Evolutionary conservation across 2,797 vertebrate genomes (phyloP).

Genomic region (Centropyge bicolor): DNA sequence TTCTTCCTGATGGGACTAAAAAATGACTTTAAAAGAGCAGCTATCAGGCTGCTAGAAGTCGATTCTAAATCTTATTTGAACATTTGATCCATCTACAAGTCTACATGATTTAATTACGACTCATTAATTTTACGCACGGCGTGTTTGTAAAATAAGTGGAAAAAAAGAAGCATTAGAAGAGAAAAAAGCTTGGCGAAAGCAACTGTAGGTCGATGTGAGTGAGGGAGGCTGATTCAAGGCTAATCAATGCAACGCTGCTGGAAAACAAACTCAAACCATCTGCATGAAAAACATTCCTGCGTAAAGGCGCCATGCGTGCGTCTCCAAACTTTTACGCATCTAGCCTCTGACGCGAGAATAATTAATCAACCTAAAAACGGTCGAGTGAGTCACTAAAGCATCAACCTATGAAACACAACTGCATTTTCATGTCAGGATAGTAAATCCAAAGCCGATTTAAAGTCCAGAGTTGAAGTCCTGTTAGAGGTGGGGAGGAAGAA

Average conservation of each 20-base stretch:
- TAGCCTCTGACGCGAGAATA: not conserved
- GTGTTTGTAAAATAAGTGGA: not conserved
- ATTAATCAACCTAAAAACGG: not conserved
- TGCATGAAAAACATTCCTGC: conserved; percentile 67
- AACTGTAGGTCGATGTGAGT: not conserved
- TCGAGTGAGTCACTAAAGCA: not conserved
- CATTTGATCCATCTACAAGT: conserved; percentile 19
- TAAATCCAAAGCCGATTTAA: conserved; percentile 59
- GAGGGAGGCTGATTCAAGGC: not conserved
- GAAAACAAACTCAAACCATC: conserved; percentile 54
- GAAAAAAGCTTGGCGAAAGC: not conserved
- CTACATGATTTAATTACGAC: not conserved
- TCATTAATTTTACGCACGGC: not conserved
- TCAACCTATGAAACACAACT: not conserved
- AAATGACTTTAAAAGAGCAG: conserved; percentile 7
- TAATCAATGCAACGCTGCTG: conserved; percentile 43
- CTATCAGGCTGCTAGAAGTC: not conserved
- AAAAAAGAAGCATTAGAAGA: not conserved
- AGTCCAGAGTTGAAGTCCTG: conserved; percentile 58
- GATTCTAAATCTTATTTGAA: not conserved
- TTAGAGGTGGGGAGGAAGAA: conserved; percentile 9
- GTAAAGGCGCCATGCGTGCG: conserved; percentile 63
- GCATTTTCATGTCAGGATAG: conserved; percentile 15
- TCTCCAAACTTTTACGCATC: not conserved
- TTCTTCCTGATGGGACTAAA: conserved; percentile 26